Evolutionary conservation across 2,797 vertebrate species (phyloP), one percentile per base, ranked within the genome.

Genomic region (Sylvilagus floridanus): DNA sequence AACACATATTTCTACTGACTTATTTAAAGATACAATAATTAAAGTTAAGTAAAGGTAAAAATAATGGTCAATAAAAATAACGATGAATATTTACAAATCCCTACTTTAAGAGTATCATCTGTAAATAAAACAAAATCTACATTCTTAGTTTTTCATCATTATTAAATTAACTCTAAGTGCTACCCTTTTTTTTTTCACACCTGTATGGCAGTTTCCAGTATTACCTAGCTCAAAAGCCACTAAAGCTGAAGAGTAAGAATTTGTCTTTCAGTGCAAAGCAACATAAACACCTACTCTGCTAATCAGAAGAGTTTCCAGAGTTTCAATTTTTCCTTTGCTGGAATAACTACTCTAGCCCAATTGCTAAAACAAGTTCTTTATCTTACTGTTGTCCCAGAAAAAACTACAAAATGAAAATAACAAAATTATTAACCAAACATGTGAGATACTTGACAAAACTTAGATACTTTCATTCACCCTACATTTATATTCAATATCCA

Each of bases 1-100:
- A 94, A 92, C 35, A 26, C 4, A 84, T 77, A 54, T 68, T 50
- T 83, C 63, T 75, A 81, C 1, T 79, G 16, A 84, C 12, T 76
- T 87, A 30, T 88, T 85, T 81, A 82, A 5, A 65, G 35, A 68
- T 90, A 88, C 93, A 90, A 76, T 75, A 71, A 90, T 57, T 54
- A 91, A 90, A 78, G 16, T 63, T 84, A 89, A 63, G 26, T 50
- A 28, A 72, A 57, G 1, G 57, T 66, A 30, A 94, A 75, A 47
- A 77, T 88, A 8, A 79, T 5, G 30, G 57, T 4, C 72, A 37
- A 50, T 63, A 83, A 78, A 93, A 92, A 62, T 5, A 93, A n/a
- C 13, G 88, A 42, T 78, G 16, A 89, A 50, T 78, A 84, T 42
- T 84, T 95, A 85, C 35, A 7, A 78, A 60, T 60, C 47, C 79